phyloP scores from a whole-genome alignment of 2,113 vertebrate species.

The Sinocyclocheilus anshuiensis region DNA sequence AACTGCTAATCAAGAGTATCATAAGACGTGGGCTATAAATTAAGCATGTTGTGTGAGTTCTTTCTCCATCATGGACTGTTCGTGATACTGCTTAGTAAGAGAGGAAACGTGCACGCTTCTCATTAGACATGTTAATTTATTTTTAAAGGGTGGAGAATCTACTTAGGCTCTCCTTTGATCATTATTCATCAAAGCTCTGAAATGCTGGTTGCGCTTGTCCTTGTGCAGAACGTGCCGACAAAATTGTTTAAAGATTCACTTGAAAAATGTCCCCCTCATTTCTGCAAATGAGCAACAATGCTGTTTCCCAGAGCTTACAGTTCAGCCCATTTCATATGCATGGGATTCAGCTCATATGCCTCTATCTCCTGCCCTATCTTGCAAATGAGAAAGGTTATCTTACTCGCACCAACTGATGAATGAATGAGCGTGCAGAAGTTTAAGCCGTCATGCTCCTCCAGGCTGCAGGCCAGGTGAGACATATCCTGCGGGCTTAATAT shows the following conservation, averaged over 20 bases:
- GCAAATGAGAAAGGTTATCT: constrained; percentile 48
- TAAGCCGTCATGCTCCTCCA: background rate
- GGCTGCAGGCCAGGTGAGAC: constrained; percentile 26
- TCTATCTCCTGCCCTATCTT: constrained; percentile 43
- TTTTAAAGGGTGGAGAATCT: constrained; percentile 26
- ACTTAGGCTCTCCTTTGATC: constrained; percentile 46
- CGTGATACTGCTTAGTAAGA: background rate
- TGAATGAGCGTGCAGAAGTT: constrained; percentile 35
- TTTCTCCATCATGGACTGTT: background rate
- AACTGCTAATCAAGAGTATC: background rate
- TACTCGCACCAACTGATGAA: constrained; percentile 26
- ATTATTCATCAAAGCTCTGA: constrained; percentile 47
- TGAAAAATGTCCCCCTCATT: background rate
- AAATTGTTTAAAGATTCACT: constrained; percentile 22
- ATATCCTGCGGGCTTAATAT: constrained; percentile 29
- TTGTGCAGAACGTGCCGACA: background rate
- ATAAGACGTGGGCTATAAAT: background rate
- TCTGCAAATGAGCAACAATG: constrained; percentile 20
- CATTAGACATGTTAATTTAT: constrained; percentile 32
- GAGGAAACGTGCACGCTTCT: background rate
- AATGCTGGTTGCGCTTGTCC: constrained; percentile 19
- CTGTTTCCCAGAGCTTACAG: background rate
- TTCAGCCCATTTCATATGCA: constrained; percentile 20
- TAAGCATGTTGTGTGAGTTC: background rate
- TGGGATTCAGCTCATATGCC: background rate